Evolutionary conservation across 2,113 vertebrate genomes (phyloP), one percentile per base, ranked within the genome.

Genomic region (Anoplopoma fimbria): DNA sequence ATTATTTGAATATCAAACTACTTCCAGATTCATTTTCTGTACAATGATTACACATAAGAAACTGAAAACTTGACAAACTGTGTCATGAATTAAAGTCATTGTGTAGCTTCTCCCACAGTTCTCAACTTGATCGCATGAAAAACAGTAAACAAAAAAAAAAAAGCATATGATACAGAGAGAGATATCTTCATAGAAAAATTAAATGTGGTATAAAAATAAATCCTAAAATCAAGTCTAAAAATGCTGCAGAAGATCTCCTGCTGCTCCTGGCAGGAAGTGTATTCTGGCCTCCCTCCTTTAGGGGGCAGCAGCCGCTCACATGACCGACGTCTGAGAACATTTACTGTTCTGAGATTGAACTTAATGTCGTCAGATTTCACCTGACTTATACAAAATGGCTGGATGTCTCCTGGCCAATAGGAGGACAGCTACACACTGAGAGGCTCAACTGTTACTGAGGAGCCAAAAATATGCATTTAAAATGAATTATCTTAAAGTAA

Each of bases 311-410:
- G 75, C 47, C 0, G 1, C 60, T 82, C 83, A 87, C 17, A 0
- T n/a, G 61, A 75, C 2, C 25, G 14, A 19, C 1, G 19, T 62
- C 27, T 38, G 55, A 40, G 60, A 45, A 21, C 71, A 75, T 89
- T 90, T 86, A 84, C 76, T 0, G 25, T 73, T n/a, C 19, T 53
- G 47, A 70, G 77, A 89, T 88, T 53, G 38, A 75, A 83, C 62
- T 83, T 85, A 79, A 89, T 90, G 90, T 85, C 84, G 55, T 84
- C 87, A 88, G 63, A 90, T 89, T 89, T 91, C 87, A 88, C 84
- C 83, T 86, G 87, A 89, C 68, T 81, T 49, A 40, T 10, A 92
- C 91, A 94, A 94, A 92, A 93, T 94, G 93, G 92, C 88, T 90
- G 93, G 75, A 86, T 45, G 79, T 69, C 71, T 63, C 40, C 34